Base-by-base conservation (phyloP, 2,113 vertebrate genomes). In the Silurus meridionalis region DNA sequence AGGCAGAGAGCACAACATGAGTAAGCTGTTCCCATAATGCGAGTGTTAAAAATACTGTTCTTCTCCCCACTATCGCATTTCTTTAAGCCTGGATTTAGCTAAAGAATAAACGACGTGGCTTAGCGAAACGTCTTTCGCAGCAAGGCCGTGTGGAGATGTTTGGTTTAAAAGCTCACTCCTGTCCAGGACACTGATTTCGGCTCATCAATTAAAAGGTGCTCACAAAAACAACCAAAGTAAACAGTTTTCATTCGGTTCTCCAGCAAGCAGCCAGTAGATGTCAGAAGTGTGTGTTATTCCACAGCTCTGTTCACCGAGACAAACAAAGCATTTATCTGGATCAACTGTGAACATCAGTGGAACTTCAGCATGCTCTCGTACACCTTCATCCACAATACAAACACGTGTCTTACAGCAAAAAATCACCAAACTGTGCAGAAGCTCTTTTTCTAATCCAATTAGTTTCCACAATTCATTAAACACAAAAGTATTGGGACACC, bases 281-380 rank as follows among this genome's bases (percentile, higher is more conserved):
- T 85, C 82, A 69, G 55, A 82, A 83, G 81, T 57, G 75, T 17
- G 14, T 21, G 37, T 77, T 88, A 89, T 86, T 84, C 84, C 53
- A 28, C 77, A 82, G 25, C 19, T 50, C 74, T 10, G 10, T 64
- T 25, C 4, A 75, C 74, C 25, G 58, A 10, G 58, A 10, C 15
- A 53, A 64, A 63, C 66, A 55, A 55, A 57, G 23, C 23, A 78
- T 15, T 64, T 37, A 4, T 53, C 46, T 63, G 63, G 58, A 50
- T 63, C 6, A 64, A 50, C 37, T 52, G 4, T 64, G 28, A 19
- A 1, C 53, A 21, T 60, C 48, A 66, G 61, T 50, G 60, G 50
- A 4, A 66, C 48, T 82, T 71, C 2, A 28, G 13, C 74, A 23
- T 53, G 19, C 11, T 78, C 52, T 55, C 2, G 4, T 6, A 25